These are phyloP conservation scores for Tribolium castaneum DNA, from an alignment of 1,140 invertebrate species.

Conservation along the genomic window DNA sequence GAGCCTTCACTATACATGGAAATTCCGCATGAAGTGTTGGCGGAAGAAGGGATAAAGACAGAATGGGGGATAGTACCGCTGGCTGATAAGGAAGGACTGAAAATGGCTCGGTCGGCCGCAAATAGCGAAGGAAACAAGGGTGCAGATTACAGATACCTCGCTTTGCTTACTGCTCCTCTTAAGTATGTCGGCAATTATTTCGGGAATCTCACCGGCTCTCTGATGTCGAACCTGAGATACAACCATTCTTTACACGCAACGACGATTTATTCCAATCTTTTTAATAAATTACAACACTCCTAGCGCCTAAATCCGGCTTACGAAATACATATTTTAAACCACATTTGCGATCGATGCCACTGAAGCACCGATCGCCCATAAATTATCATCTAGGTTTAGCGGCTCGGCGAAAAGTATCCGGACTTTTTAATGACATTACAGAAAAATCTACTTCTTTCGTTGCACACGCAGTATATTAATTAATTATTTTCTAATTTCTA, in stretches of 20 bases:
- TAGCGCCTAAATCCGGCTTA: neutral
- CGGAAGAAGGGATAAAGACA: conserved; percentile 43
- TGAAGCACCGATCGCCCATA: neutral
- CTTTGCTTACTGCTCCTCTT: conserved; percentile 52
- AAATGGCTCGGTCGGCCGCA: conserved; percentile 56
- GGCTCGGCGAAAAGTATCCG: too few species aligned
- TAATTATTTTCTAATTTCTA: too few species aligned
- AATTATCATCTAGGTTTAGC: neutral
- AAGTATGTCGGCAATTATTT: conserved; percentile 54
- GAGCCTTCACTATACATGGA: conserved; percentile 47
- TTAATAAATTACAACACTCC: conserved; percentile 8
- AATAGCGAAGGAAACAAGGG: conserved; percentile 58
- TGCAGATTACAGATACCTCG: conserved; percentile 58
- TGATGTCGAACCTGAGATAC: neutral
- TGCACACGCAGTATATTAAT: too few species aligned
- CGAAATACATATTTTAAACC: conserved; percentile 9
- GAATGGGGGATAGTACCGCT: conserved; percentile 39
- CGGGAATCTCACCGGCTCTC: conserved; percentile 9
- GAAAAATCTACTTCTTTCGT: too few species aligned
- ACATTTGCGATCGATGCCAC: neutral
- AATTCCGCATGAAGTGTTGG: conserved; percentile 49
- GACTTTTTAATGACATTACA: too few species aligned
- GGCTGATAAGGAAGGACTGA: conserved; percentile 54
- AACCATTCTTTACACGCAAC: conserved; percentile 1
- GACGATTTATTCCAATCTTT: neutral